phyloP scores from a whole-genome alignment of 2,888 invertebrate species.

The Cephalotes varians region DNA sequence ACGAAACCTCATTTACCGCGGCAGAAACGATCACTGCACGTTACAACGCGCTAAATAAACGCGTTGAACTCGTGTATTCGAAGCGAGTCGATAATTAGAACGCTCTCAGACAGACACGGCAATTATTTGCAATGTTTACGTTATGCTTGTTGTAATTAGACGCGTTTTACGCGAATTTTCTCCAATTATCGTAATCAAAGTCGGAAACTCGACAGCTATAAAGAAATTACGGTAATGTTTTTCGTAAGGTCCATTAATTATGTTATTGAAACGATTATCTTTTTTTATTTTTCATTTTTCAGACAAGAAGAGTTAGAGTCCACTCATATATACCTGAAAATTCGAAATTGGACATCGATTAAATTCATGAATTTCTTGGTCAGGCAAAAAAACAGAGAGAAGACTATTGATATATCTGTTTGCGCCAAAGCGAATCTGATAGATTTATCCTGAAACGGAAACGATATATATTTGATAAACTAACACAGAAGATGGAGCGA shows the following conservation, averaged over 20 bases:
- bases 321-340: neutral
- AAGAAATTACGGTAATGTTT: neutral
- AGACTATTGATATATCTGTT: constrained; percentile 38
- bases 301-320: neutral
- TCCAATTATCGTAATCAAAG: neutral
- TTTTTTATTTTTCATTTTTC: neutral
- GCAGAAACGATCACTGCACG: constrained; percentile 25
- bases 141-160: neutral
- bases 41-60: constrained; percentile 41
- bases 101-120: constrained; percentile 2
- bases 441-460: constrained; percentile 43
- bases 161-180: neutral
- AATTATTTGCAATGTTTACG: constrained; percentile 23
- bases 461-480: constrained; percentile 44
- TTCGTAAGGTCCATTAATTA: neutral
- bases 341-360: constrained; percentile 12
- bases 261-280: neutral
- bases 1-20: constrained; percentile 30
- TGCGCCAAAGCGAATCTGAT: constrained; percentile 46
- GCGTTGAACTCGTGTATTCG: neutral
- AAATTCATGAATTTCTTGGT: constrained; percentile 20
- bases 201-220: neutral
- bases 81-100: constrained; percentile 25
- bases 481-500: constrained; percentile 50
- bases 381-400: neutral